Conservation (phyloP, 2,113 vertebrate species). For the Anthoscopus minutus region DNA sequence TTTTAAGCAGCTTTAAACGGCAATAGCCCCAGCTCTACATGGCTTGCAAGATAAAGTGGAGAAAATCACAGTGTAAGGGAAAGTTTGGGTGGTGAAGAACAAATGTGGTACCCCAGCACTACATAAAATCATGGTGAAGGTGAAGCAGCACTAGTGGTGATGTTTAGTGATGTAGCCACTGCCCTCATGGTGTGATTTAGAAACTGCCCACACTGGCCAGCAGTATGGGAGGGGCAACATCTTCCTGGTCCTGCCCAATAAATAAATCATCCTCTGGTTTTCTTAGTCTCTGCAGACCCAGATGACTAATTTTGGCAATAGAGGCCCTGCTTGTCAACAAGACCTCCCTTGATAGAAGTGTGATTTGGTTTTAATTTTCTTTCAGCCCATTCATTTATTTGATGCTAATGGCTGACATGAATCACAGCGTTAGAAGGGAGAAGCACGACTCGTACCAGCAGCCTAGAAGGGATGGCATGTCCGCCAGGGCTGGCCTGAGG, state of each 20-base stretch:
- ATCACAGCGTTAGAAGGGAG: neutral
- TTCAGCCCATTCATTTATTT: neutral
- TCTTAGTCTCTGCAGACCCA: neutral
- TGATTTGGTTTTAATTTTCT: conserved; percentile 27
- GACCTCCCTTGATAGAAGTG: neutral
- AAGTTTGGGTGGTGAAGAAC: neutral
- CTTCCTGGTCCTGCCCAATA: neutral
- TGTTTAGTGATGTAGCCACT: neutral
- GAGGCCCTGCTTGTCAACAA: neutral
- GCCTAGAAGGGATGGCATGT: neutral
- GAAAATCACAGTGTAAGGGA: neutral
- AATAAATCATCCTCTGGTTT: conserved; percentile 7
- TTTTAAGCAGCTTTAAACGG: neutral
- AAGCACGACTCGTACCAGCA: neutral
- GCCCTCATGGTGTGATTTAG: neutral
- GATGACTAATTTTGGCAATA: conserved; percentile 23
- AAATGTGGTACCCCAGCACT: neutral
- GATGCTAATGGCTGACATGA: neutral
- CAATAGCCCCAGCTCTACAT: neutral
- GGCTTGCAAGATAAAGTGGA: neutral
- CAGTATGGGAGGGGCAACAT: neutral
- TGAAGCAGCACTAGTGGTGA: neutral
- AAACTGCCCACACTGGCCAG: neutral
- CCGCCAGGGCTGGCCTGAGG: neutral
- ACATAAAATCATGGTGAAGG: neutral